Evolutionary conservation across 2,113 vertebrate genomes (phyloP).

Genomic region (Hystrix brachyura): DNA sequence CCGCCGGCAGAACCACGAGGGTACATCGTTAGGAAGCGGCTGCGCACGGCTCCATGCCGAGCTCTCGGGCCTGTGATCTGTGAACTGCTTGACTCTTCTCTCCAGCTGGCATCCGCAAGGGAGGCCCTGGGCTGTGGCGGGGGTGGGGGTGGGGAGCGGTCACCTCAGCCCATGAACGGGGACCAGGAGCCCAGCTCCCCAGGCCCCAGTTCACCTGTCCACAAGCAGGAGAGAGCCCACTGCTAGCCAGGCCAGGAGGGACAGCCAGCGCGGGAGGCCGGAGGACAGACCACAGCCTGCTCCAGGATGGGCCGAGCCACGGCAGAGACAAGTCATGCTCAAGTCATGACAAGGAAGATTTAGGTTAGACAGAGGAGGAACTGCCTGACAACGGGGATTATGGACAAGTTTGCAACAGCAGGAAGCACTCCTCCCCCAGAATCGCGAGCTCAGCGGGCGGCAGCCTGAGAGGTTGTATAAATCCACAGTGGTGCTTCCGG

Average conservation of each 20-base stretch:
- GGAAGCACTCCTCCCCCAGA: neutral
- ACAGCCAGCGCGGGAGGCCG: neutral
- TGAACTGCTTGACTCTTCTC: neutral
- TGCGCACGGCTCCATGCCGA: neutral
- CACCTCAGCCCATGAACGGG: neutral
- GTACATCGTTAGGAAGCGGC: accelerated
- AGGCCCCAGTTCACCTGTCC: neutral
- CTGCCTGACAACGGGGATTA: constrained; percentile 21
- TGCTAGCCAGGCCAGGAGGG: neutral
- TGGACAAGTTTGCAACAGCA: constrained; percentile 11
- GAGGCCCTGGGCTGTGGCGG: neutral
- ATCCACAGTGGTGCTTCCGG: neutral
- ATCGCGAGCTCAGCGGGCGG: neutral
- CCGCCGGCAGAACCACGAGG: neutral
- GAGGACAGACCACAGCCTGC: neutral
- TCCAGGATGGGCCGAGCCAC: neutral
- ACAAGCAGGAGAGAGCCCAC: neutral
- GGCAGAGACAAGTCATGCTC: neutral
- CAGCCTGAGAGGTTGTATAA: neutral
- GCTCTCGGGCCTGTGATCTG: neutral
- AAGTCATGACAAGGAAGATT: constrained; percentile 17
- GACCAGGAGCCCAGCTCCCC: neutral
- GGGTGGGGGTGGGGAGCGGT: neutral
- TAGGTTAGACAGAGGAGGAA: constrained; percentile 56
- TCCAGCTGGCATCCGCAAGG: neutral